A percentile compares a stretch with the other conserved stretches of the same genome.
Evolutionary conservation across 2,888 invertebrate genomes (phyloP).

Genomic region (Pocota personata): DNA sequence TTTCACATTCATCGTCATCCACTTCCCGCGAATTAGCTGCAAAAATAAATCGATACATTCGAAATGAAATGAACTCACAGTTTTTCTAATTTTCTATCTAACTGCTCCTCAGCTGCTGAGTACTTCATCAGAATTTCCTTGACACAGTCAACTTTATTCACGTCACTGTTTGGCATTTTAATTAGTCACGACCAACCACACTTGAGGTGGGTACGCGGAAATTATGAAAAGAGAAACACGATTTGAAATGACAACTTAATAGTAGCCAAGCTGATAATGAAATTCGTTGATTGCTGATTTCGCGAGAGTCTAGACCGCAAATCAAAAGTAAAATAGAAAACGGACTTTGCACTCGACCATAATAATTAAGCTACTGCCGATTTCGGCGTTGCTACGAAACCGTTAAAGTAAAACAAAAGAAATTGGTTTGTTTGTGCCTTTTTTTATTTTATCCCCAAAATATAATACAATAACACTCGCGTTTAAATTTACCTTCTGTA

Average conservation of each 20-base stretch:
- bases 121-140: slow-evolving; percentile 81
- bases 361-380: not conserved
- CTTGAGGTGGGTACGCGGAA: not conserved
- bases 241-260: not conserved
- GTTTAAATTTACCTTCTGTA: not conserved
- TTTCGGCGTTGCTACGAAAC: slow-evolving; percentile 55
- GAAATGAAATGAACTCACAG: slow-evolving; percentile 77
- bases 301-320: not conserved
- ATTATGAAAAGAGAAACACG: not conserved
- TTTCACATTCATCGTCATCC: not conserved
- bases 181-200: slow-evolving; percentile 7
- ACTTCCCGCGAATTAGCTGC: not conserved
- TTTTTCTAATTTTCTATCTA: slow-evolving; percentile 80
- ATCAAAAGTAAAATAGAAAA: not conserved
- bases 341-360: not conserved
- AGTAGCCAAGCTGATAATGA: not conserved
- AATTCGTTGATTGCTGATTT: not conserved
- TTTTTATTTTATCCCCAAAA: slow-evolving; percentile 40
- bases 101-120: slow-evolving; percentile 79
- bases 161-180: slow-evolving; percentile 11
- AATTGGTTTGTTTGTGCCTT: not conserved
- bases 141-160: slow-evolving; percentile 78
- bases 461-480: too few species aligned
- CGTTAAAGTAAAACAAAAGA: not conserved
- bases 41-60: not conserved